Base-by-base conservation (phyloP, 2,888 invertebrate genomes). In the Tetanocera ferruginea region DNA sequence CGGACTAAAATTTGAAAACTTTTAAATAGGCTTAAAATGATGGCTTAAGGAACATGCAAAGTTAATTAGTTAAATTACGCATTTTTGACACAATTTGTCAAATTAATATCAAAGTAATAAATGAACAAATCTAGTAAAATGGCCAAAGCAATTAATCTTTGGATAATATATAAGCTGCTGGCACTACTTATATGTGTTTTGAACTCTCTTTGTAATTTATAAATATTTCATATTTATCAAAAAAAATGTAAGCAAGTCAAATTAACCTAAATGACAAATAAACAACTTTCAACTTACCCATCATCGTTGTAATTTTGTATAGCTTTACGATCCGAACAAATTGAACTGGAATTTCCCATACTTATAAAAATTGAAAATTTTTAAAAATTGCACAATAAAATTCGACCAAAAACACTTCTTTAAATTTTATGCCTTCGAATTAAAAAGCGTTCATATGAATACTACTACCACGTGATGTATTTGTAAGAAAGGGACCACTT, bases 281-380 rank as follows among this genome's bases (percentile, higher is more conserved):
- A 4, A 67, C 31, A 34, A 31, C 23, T 34, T 19, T 19, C 11
- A 9, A 81, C 86, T 87, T 83, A 89, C 89, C 88, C 85, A 81
- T 85, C 85, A 80, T 86, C 87, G 78, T 87, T 86, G 11, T 82
- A 85, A 78, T 82, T 82, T 57, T 85, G 85, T 78, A 86, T 81
- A 49, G 88, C 86, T 80, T 87, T 87, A 77, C 85, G 86, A 82
- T 89, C 88, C 49, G 87, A 83, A 79, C 89, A 89, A 78, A 89
- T 84, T 71, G 89, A 89, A 80, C 89, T 87, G 34, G 88, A 87
- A 81, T 89, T 89, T 49, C 89, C 89, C 89, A 89, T 89, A 34
- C 9, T 70, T 52, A n/a, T 70, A 43, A 14, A 43, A 43, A 11
- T 43, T 11, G 14, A 43, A 43, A 43, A 43, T 11, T 11, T 6